Conservation (phyloP, 2,113 vertebrate genomes). For the Eurypyga helias region DNA sequence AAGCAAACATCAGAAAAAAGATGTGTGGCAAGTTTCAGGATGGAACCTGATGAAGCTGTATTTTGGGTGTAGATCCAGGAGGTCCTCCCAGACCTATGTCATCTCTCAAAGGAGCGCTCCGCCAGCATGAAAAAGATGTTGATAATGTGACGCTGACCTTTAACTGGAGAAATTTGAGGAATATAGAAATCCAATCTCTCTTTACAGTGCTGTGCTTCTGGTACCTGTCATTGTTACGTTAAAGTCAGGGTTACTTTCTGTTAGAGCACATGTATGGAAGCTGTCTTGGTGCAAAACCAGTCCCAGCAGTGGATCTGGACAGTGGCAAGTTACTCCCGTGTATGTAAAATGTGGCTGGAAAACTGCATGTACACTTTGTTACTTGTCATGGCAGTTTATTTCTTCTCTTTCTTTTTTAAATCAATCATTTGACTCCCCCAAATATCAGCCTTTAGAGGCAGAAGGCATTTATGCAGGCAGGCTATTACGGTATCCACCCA, state of each 20-base stretch:
- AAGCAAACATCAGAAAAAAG: neutral
- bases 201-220: neutral
- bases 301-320: neutral
- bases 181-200: neutral
- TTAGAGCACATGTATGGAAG: neutral
- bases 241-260: neutral
- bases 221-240: neutral
- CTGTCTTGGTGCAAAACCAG: neutral
- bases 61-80: neutral
- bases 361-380: neutral
- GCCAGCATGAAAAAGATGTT: neutral
- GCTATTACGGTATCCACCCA: constrained; percentile 18
- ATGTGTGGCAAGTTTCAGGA: neutral
- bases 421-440: constrained; percentile 30
- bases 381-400: constrained; percentile 35
- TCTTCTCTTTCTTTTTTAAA: constrained; percentile 51
- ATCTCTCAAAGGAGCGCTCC: neutral
- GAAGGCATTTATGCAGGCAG: constrained; percentile 23
- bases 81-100: neutral
- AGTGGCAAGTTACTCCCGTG: constrained; percentile 12
- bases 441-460: neutral
- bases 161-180: neutral
- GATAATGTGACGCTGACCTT: neutral
- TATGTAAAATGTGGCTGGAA: constrained; percentile 8
- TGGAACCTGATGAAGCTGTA: neutral